Evolutionary conservation across 2,888 invertebrate species (phyloP).

Genomic region (Eupelmus urozonus): DNA sequence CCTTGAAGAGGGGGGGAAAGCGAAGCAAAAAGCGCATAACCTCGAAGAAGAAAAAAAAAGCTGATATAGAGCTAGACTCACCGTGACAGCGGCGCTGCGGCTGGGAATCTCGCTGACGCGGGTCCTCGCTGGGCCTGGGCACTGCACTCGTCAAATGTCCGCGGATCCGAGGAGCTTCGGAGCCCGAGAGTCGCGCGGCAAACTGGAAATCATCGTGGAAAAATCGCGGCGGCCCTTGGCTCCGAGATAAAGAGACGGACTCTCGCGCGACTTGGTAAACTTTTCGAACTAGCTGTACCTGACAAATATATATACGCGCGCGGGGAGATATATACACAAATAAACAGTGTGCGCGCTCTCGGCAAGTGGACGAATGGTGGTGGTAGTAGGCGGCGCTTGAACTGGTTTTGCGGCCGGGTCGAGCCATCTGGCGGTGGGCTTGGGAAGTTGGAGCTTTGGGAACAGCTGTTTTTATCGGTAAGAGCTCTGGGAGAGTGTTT

Average conservation of each 20-base stretch:
- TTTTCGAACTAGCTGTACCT: constrained; percentile 22
- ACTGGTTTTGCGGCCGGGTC: not conserved
- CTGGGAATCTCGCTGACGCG: not conserved
- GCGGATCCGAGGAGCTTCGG: not conserved
- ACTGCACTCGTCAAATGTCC: constrained; percentile 41
- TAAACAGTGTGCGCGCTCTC: constrained; percentile 5
- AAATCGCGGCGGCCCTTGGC: not conserved
- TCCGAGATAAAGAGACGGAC: too few species aligned
- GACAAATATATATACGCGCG: too few species aligned
- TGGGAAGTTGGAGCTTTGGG: too few species aligned
- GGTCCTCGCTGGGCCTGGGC: not conserved
- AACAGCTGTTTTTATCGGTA: too few species aligned
- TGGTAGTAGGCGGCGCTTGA: not conserved
- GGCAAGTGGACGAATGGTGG: not conserved
- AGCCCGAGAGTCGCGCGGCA: not conserved
- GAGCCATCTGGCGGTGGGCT: not conserved
- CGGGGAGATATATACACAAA: not conserved
- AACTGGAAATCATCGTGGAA: constrained; percentile 4
- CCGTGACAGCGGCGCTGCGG: not conserved
- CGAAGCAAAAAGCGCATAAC: constrained; percentile 24
- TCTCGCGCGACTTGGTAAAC: constrained; percentile 23
- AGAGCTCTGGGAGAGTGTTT: too few species aligned
- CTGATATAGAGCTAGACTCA: constrained; percentile 28
- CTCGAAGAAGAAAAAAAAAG: constrained; percentile 22
- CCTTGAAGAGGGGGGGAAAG: not conserved